A percentile compares a stretch with the other conserved stretches of the same genome.
phyloP scores from a whole-genome alignment of 2,797 vertebrate species.

The Rhinophrynus dorsalis region DNA sequence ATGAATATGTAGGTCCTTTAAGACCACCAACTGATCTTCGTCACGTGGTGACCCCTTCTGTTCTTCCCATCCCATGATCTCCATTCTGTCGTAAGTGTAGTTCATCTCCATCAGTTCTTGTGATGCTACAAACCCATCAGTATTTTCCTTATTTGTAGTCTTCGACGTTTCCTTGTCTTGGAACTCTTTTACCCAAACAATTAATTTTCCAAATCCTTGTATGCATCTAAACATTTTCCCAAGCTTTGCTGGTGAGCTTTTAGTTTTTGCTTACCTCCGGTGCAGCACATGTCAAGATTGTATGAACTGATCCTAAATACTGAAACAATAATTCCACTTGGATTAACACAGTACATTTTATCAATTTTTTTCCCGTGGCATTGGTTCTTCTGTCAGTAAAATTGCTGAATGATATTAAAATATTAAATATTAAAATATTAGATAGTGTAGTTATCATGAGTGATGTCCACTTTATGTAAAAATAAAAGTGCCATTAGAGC shows the following conservation, averaged over 20 bases:
- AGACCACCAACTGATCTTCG: slow-evolving; percentile 75
- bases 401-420: too few relatives aligned
- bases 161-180: not conserved
- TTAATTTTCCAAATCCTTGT: not conserved
- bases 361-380: not conserved
- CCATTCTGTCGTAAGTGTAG: slow-evolving; percentile 80
- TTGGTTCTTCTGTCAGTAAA: not conserved
- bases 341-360: not conserved
- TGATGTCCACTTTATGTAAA: not conserved
- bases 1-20: slow-evolving; percentile 76
- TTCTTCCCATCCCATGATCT: slow-evolving; percentile 75
- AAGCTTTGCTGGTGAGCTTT: not conserved
- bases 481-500: not conserved
- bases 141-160: slow-evolving; percentile 3
- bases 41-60: slow-evolving; percentile 77
- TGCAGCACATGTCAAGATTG: not conserved
- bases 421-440: too few relatives aligned
- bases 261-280: not conserved
- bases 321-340: too few relatives aligned
- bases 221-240: not conserved
- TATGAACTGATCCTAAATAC: not conserved
- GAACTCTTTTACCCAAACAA: not conserved
- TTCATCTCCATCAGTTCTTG: slow-evolving; percentile 70
- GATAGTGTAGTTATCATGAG: not conserved
- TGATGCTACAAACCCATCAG: slow-evolving; percentile 14